A percentile compares a stretch with the other conserved stretches of the same genome.
phyloP scores from a whole-genome alignment of 2,888 invertebrate species.

The Drosophila yooni region DNA sequence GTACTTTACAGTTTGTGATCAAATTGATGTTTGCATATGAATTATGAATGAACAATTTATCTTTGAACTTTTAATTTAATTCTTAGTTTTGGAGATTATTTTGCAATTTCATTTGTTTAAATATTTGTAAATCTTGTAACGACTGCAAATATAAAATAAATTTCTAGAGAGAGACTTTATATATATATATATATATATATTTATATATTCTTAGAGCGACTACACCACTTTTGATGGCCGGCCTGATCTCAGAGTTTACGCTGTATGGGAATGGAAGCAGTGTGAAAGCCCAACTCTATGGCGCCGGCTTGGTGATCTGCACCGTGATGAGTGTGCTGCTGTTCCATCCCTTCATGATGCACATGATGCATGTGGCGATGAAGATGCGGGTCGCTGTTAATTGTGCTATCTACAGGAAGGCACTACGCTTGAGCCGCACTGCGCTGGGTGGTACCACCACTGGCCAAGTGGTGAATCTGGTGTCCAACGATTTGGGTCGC shows the following conservation, averaged over 20 bases:
- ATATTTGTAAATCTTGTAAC: neutral
- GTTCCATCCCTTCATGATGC: constrained; percentile 95
- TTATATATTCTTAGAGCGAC: constrained; percentile 86
- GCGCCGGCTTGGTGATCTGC: constrained; percentile 89
- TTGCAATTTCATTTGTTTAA: neutral
- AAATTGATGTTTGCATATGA: neutral
- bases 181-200: neutral
- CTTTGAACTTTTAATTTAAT: neutral
- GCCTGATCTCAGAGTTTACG: constrained; percentile 87
- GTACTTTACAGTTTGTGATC: neutral
- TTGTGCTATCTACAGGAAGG: constrained; percentile 89
- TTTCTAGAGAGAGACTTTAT: neutral
- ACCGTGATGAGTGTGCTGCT: constrained; percentile 90
- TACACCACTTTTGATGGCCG: constrained; percentile 88
- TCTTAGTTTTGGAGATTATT: neutral
- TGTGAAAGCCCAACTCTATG: constrained; percentile 90
- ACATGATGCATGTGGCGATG: constrained; percentile 88
- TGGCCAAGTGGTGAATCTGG: constrained; percentile 92
- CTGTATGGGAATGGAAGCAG: constrained; percentile 41
- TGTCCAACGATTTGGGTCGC: constrained; percentile 96
- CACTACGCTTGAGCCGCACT: constrained; percentile 89
- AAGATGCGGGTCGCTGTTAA: constrained; percentile 89
- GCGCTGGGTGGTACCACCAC: constrained; percentile 91
- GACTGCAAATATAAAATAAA: neutral
- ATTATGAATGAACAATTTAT: neutral